A percentile compares a stretch with the other conserved stretches of the same genome.
phyloP scores from a whole-genome alignment of 2,888 invertebrate species.

The Hemistola chrysoprasaria region DNA sequence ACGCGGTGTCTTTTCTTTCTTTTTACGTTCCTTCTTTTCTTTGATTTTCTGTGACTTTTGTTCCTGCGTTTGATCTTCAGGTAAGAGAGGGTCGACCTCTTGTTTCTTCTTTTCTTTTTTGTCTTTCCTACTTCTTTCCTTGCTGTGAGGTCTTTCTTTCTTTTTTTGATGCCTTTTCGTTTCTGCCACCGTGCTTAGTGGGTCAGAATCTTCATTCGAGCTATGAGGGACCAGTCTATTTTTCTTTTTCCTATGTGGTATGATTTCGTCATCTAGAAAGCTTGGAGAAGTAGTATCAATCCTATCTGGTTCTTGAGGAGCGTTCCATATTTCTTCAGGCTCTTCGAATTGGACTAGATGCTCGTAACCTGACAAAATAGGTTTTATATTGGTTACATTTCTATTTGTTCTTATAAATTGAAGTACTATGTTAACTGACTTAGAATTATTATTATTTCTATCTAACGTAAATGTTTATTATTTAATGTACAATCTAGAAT shows the following conservation, averaged over 20 bases:
- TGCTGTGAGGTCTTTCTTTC: slow-evolving; percentile 58
- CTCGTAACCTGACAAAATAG: slow-evolving; percentile 60
- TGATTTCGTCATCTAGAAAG: slow-evolving; percentile 31
- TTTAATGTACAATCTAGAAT: too few relatives aligned
- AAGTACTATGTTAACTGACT: too few relatives aligned
- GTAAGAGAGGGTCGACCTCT: slow-evolving; percentile 21
- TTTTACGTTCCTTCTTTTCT: slow-evolving; percentile 35
- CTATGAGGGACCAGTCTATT: slow-evolving; percentile 28
- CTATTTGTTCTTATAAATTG: too few relatives aligned
- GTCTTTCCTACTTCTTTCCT: slow-evolving; percentile 55
- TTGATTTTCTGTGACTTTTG: slow-evolving; percentile 33
- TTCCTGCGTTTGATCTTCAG: slow-evolving; percentile 18
- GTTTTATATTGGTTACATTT: too few relatives aligned
- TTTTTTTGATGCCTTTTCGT: slow-evolving; percentile 46
- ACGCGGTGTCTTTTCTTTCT: slow-evolving; percentile 32
- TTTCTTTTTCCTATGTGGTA: slow-evolving; percentile 45
- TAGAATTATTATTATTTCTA: too few relatives aligned
- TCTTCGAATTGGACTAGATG: slow-evolving; percentile 67
- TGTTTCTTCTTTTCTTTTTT: slow-evolving; percentile 38
- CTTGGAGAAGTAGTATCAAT: slow-evolving; percentile 44
- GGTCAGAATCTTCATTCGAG: slow-evolving; percentile 55
- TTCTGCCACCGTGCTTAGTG: slow-evolving; percentile 53
- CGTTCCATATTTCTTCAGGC: slow-evolving; percentile 58
- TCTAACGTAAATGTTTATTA: too few relatives aligned
- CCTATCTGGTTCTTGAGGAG: slow-evolving; percentile 39